These are phyloP conservation scores for Thecocarcelia acutangulata DNA, from an alignment of 2,888 invertebrate species.

Conservation along the genomic window DNA sequence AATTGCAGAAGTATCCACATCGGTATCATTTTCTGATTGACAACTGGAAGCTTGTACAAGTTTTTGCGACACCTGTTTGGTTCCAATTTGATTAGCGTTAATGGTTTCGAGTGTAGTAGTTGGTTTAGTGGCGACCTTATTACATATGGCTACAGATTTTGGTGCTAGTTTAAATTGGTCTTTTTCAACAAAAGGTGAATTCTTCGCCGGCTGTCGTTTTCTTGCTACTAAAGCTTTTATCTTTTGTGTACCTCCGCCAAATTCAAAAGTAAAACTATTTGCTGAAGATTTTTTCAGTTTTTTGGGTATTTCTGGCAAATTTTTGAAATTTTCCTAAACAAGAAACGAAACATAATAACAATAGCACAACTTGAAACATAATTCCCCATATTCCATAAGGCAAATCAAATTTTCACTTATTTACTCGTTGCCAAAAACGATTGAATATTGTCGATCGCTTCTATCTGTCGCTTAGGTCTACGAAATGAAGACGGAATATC, in stretches of 20 bases:
- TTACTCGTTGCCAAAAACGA: no score
- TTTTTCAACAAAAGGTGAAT: background rate
- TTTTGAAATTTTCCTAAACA: constrained; percentile 23
- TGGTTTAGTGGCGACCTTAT: constrained; percentile 32
- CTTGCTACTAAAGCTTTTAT: constrained; percentile 79
- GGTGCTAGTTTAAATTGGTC: constrained; percentile 11
- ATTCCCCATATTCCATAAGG: no score
- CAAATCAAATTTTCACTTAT: no score
- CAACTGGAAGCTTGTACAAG: background rate
- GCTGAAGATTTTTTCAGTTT: constrained; percentile 17
- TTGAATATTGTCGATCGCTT: no score
- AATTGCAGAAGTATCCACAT: constrained; percentile 34
- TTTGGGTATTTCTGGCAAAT: background rate
- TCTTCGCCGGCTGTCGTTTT: constrained; percentile 71
- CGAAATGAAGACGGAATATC: no score
- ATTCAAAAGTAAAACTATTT: constrained; percentile 74
- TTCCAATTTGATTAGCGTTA: constrained; percentile 41
- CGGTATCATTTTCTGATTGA: constrained; percentile 53
- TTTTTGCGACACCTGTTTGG: background rate
- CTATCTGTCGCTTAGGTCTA: no score
- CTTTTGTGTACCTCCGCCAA: constrained; percentile 74
- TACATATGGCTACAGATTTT: constrained; percentile 54
- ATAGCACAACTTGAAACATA: no score
- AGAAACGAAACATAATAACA: background rate
- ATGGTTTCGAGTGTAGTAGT: background rate